These are phyloP conservation scores for Syngnathus typhle DNA, from an alignment of 2,113 vertebrate species.

Conservation along the genomic window DNA sequence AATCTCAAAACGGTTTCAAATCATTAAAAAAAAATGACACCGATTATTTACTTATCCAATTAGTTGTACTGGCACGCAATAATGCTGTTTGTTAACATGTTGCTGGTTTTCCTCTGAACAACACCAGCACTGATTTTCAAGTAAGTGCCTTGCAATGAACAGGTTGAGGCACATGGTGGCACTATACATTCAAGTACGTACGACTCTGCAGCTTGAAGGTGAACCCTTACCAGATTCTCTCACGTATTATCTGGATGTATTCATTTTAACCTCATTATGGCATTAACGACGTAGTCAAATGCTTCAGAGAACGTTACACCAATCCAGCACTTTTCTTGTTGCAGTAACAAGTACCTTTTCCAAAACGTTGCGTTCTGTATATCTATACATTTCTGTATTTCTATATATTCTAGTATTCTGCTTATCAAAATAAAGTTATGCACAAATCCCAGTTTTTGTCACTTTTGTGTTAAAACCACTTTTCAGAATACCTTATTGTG, in stretches of 20 bases:
- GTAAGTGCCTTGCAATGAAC: slow-evolving; percentile 36
- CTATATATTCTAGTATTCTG: too few relatives aligned
- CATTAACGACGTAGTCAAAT: background rate
- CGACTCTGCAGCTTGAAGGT: background rate
- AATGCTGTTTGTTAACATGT: too few relatives aligned
- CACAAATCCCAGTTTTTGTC: background rate
- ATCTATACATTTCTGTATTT: too few relatives aligned
- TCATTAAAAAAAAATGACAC: background rate
- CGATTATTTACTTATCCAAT: background rate
- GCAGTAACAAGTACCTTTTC: background rate
- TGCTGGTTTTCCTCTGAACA: background rate
- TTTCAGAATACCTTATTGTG: background rate
- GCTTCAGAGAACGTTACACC: background rate
- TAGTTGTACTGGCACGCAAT: too few relatives aligned
- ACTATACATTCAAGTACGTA: slow-evolving; percentile 47
- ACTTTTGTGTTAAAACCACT: background rate
- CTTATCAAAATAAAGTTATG: background rate
- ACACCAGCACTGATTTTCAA: background rate
- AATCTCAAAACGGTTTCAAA: too few relatives aligned
- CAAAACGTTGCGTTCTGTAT: background rate
- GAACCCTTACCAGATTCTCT: background rate
- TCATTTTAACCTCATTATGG: background rate
- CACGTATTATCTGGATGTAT: background rate
- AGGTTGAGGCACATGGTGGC: slow-evolving; percentile 52
- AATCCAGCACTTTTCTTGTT: background rate